phyloP scores from a whole-genome alignment of 2,888 invertebrate species.

The Dryocosmus kuriphilus region DNA sequence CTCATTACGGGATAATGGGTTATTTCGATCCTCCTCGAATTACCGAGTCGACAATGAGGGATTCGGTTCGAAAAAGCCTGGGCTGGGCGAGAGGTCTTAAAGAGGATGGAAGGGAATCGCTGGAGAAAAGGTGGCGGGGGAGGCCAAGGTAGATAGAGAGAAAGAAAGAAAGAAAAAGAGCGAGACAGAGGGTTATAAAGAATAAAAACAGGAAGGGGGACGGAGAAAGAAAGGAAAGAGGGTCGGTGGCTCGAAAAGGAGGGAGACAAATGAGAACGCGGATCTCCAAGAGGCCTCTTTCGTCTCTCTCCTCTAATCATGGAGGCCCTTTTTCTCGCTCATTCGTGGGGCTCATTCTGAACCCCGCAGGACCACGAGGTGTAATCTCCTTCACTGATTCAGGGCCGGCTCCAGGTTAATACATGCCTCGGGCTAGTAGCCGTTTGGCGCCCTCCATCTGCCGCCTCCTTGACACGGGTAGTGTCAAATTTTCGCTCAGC shows the following conservation, averaged over 20 bases:
- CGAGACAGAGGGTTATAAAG: conserved; percentile 35
- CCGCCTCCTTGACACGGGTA: conserved; percentile 41
- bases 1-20: conserved; percentile 75
- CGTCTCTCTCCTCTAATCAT: conserved; percentile 18
- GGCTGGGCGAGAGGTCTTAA: conserved; percentile 59
- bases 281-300: conserved; percentile 50
- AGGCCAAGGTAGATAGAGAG: conserved; percentile 22
- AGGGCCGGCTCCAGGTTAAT: conserved; percentile 50
- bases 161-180: conserved; percentile 32
- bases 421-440: conserved; percentile 38
- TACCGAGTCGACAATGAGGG: conserved; percentile 74
- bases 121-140: conserved; percentile 33
- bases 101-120: conserved; percentile 46
- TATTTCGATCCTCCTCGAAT: conserved; percentile 75
- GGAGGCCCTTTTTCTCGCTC: conserved; percentile 31
- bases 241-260: conserved; percentile 57
- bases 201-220: conserved; percentile 45
- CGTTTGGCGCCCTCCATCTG: conserved; percentile 41
- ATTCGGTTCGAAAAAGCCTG: conserved; percentile 59
- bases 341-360: conserved; percentile 45
- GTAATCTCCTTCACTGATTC: conserved; percentile 61
- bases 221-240: conserved; percentile 56
- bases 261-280: conserved; percentile 65
- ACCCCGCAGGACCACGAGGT: conserved; percentile 57
- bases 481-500: conserved; percentile 39